Base-by-base conservation (phyloP, 2,113 vertebrate genomes). In the Amphiprion ocellaris region DNA sequence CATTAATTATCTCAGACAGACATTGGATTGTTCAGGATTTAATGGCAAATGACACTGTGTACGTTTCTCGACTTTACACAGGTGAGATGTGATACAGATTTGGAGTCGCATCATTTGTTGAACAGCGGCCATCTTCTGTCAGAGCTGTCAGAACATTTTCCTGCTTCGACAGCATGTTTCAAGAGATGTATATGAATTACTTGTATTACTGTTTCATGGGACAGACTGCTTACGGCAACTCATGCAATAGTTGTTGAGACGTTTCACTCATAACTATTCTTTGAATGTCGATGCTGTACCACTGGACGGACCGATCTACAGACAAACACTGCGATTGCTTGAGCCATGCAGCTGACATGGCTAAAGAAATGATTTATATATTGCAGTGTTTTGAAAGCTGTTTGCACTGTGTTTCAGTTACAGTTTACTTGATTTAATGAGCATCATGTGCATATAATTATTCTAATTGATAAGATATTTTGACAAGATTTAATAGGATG, bases 401-500 rank as follows among this genome's bases (percentile, higher is more conserved):
- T 37, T 74, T 56, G 21, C 49, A 7, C 77, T 53, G 39, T 67
- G 68, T 74, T 79, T 79, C 69, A 70, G 70, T 80, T 64, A 72
- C 68, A 65, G 73, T 85, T 82, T 65, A 68, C 65, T 83, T 83
- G 69, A 86, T 87, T 87, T 89, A 86, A 89, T 89, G 75, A 84
- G 86, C 69, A 74, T 39, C 47, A n/a, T 76, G 73, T 71, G 87
- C 76, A 89, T 71, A 85, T 77, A 87, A 87, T 88, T 83, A 86
- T 60, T 59, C 30, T 75, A 91, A 85, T 88, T 92, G 79, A 84
- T 85, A 75, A 82, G 82, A 83, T 87, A 74, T 87, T 87, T 77
- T 86, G 81, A 87, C 56, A 86, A 83, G 72, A 80, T 87, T 84
- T 80, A 91, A 84, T 85, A 61, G 60, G 89, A 87, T 91, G 71